Evolutionary conservation across 2,113 vertebrate species (phyloP), one percentile per base, ranked within the genome.

Genomic region (Ctenodactylus gundi): DNA sequence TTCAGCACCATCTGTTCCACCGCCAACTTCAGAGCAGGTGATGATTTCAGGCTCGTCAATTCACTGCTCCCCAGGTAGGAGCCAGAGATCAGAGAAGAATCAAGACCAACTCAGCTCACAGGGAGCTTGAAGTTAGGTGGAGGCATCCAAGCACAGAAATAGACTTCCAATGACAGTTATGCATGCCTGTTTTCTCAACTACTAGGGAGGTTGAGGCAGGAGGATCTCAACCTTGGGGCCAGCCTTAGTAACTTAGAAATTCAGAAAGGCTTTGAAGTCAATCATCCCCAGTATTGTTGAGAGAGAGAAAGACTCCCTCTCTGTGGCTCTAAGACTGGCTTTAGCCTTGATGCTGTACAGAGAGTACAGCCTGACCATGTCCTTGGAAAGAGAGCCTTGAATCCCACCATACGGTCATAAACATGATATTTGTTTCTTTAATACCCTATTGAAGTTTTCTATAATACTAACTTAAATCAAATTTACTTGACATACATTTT

Each of bases 21-120:
- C 6, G 36, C 46, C 12, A 23, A 77, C 60, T 34, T 27, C 27
- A 17, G n/a, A 58, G 10, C 5, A 18, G 85, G 6, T 1, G 25
- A 39, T 3, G 11, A 25, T 18, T 49, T 6, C 18, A 18, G 34
- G 4, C 0, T 0, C 25, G 7, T 34, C n/a, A 57, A 49, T 29
- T 78, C n/a, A 20, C 4, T 25, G 17, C 34, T 41, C 12, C 5
- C n/a, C 36, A 44, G n/a, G n/a, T 39, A 29, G 29, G 41, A 2
- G 4, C 10, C 21, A 21, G 34, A 20, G n/a, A 39, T 10, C 58
- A 10, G n/a, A 21, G 89, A 62, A 62, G 17, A 49, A 41, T 34
- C 20, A 41, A 23, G 46, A n/a, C 62, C 27, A 4, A 6, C 41
- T 34, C 10, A 27, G 41, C 6, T 86, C 62, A 51, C 53, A 21